phyloP scores from a whole-genome alignment of 2,797 vertebrate genomes.

The Pseudochirops corinnae region DNA sequence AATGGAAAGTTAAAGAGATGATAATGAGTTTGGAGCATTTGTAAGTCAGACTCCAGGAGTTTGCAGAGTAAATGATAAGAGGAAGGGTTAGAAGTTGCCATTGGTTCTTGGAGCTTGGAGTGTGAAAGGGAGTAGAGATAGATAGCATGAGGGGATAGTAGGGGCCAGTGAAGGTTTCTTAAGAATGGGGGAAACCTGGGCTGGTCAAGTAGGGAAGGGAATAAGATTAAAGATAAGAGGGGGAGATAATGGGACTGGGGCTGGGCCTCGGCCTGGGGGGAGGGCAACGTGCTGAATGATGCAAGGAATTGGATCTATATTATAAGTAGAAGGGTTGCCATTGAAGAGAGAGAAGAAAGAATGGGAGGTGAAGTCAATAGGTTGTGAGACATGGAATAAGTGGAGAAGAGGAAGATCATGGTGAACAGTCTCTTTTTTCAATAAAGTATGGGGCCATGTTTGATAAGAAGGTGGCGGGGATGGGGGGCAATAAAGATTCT shows the following conservation, averaged over 20 bases:
- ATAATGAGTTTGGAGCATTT: not conserved
- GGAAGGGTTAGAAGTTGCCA: too few species aligned
- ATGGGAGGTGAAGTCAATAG: not conserved
- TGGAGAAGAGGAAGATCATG: not conserved
- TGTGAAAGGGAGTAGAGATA: not conserved
- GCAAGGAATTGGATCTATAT: not conserved
- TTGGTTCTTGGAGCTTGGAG: too few species aligned
- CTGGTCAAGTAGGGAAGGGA: not conserved
- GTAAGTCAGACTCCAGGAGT: not conserved
- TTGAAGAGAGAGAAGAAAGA: not conserved
- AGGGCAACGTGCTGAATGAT: too few species aligned
- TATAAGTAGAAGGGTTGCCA: not conserved
- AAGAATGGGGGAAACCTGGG: not conserved
- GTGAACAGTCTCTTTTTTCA: not conserved
- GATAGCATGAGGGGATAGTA: not conserved
- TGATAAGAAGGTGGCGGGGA: not conserved
- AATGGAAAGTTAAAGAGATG: not conserved
- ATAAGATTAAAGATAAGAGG: not conserved
- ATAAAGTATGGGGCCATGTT: not conserved
- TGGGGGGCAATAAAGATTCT: not conserved
- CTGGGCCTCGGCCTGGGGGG: not conserved
- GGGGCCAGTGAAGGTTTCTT: not conserved
- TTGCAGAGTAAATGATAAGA: not conserved
- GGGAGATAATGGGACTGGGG: too few species aligned
- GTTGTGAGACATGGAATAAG: not conserved